Conservation (phyloP, 2,888 invertebrate species). For the Dendrolimus pini region DNA sequence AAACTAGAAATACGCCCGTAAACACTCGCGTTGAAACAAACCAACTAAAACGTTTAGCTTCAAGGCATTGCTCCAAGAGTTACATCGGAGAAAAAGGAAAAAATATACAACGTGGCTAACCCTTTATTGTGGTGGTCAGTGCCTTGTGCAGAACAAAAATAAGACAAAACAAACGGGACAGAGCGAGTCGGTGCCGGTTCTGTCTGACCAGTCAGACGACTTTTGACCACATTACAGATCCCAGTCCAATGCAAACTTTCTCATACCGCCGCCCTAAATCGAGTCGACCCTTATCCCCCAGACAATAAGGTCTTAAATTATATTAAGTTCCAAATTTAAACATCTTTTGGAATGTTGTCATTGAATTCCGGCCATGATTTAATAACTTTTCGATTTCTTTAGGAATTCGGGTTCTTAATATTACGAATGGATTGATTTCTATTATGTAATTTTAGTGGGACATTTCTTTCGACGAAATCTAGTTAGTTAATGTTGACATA, state of each 20-base stretch:
- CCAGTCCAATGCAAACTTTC: conserved; percentile 25
- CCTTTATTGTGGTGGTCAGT: conserved; percentile 76
- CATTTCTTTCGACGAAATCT: not conserved
- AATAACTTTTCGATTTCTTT: conserved; percentile 62
- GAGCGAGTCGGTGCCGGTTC: conserved; percentile 51
- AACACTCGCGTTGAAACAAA: not conserved
- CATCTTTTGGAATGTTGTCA: not conserved
- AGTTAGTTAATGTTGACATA: no score
- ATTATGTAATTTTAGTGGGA: conserved; percentile 15
- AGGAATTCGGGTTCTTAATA: conserved; percentile 54
- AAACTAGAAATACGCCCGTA: not conserved
- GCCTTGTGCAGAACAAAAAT: conserved; percentile 70
- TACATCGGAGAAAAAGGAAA: conserved; percentile 35
- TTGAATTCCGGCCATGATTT: not conserved
- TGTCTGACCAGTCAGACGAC: conserved; percentile 57
- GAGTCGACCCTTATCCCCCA: conserved; percentile 18
- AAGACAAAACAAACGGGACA: conserved; percentile 60
- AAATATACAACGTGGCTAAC: conserved; percentile 33
- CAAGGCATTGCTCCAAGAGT: conserved; percentile 37
- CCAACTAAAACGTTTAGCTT: not conserved
- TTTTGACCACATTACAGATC: conserved; percentile 52
- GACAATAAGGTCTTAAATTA: conserved; percentile 18
- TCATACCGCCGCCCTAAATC: conserved; percentile 13
- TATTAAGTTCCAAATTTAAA: conserved; percentile 1
- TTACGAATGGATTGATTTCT: conserved; percentile 24